A percentile compares a stretch with the other conserved stretches of the same genome.
Conservation (phyloP, 2,113 vertebrate genomes). For the Meriones unguiculatus region DNA sequence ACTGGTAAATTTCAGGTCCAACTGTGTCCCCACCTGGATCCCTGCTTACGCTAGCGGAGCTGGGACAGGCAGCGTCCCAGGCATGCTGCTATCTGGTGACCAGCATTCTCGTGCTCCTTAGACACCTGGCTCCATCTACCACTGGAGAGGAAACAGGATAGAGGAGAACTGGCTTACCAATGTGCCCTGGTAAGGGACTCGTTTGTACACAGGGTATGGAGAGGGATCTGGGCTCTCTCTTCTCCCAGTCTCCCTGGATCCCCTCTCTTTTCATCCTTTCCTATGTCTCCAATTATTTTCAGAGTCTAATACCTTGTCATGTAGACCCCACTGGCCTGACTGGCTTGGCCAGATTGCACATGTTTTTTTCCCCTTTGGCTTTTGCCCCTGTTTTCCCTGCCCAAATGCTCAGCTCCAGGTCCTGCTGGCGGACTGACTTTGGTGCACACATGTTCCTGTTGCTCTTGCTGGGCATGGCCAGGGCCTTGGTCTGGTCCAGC, state of each 20-base stretch:
- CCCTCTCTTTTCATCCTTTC: background rate
- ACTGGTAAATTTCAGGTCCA: background rate
- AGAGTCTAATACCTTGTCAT: slow-evolving; percentile 35
- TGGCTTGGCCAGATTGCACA: background rate
- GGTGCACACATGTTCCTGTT: background rate
- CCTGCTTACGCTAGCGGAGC: background rate
- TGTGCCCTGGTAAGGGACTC: background rate
- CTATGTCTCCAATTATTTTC: background rate
- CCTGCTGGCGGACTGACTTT: background rate
- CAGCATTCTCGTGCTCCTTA: background rate
- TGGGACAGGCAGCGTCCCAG: background rate
- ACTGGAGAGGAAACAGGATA: background rate
- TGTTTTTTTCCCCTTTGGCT: background rate
- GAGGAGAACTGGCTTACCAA: background rate
- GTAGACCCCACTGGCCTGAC: background rate
- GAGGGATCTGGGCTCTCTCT: background rate
- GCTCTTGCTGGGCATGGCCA: fast-evolving
- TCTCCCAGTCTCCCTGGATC: background rate
- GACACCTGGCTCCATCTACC: background rate
- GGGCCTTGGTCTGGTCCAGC: background rate
- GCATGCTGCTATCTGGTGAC: background rate
- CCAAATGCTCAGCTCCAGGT: background rate
- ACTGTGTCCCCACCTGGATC: background rate
- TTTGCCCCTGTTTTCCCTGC: background rate
- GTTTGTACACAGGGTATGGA: background rate